phyloP scores from a whole-genome alignment of 2,888 invertebrate species.

The Thecocarcelia acutangulata region DNA sequence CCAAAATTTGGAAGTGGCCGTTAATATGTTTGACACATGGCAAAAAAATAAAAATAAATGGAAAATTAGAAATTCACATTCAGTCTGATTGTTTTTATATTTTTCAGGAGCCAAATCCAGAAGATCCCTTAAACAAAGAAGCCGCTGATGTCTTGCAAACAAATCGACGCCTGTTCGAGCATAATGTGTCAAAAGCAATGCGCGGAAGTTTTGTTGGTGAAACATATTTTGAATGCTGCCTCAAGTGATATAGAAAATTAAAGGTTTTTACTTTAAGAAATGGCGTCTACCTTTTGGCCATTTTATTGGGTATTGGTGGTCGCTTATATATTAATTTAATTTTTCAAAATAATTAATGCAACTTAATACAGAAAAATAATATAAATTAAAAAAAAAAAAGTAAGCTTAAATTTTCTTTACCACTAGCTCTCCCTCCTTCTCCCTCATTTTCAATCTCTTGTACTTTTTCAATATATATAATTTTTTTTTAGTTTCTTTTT shows the following conservation, averaged over 20 bases:
- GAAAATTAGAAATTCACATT: too few relatives aligned
- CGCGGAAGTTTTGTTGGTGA: constrained; percentile 97
- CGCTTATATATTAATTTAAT: constrained; percentile 81
- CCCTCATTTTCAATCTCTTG: background rate
- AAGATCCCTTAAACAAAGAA: constrained; percentile 99
- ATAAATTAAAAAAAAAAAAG: constrained; percentile 47
- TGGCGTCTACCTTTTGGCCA: constrained; percentile 78
- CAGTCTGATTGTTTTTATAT: constrained; percentile 14
- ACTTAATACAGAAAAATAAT: constrained; percentile 51
- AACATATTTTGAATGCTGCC: constrained; percentile 96
- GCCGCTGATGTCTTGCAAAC: constrained; percentile 98
- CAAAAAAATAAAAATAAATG: too few relatives aligned
- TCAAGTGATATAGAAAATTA: constrained; percentile 88
- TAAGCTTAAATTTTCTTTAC: constrained; percentile 46
- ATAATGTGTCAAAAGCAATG: constrained; percentile 98
- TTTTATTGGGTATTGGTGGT: constrained; percentile 77
- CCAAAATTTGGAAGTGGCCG: too few relatives aligned
- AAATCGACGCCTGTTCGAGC: constrained; percentile 96
- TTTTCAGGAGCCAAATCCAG: constrained; percentile 97
- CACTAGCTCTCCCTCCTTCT: constrained; percentile 12
- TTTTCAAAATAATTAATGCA: constrained; percentile 71
- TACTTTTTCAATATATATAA: background rate
- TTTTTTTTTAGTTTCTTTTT: constrained; percentile 7
- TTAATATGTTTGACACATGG: too few relatives aligned
- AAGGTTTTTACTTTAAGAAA: constrained; percentile 80